Evolutionary conservation across 2,797 vertebrate species (phyloP).

Genomic region (Scolopax bukidnonensis): DNA sequence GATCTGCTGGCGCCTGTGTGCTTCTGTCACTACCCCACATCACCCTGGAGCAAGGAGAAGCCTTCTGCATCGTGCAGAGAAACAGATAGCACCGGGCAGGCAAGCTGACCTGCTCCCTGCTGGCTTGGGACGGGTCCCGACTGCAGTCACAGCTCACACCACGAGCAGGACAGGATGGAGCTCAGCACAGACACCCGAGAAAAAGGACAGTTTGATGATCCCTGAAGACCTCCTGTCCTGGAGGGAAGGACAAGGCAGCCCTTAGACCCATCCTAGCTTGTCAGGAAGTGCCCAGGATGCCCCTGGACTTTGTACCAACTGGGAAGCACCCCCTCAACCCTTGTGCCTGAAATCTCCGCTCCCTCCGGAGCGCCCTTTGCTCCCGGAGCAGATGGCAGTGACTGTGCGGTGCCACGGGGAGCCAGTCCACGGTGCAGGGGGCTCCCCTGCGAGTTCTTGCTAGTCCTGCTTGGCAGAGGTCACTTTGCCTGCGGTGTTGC

Average conservation of each 20-base stretch:
- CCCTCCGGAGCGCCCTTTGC: background rate
- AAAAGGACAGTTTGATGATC: background rate
- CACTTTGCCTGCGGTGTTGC: background rate
- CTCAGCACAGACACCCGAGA: background rate
- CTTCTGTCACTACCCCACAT: background rate
- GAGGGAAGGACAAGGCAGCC: background rate
- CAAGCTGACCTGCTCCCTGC: background rate
- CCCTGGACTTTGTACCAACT: background rate
- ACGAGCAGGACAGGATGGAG: background rate
- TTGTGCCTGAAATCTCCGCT: background rate
- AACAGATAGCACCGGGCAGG: background rate
- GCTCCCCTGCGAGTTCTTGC: background rate
- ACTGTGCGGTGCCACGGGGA: background rate
- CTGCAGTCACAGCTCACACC: background rate
- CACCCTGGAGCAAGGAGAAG: background rate
- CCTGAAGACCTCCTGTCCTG: background rate
- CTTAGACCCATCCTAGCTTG: background rate
- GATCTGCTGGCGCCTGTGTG: background rate
- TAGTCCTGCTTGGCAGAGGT: background rate
- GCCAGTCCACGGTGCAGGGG: fast-evolving
- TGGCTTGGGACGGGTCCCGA: background rate
- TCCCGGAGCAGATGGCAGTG: background rate
- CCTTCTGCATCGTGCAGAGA: background rate
- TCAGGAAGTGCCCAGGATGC: background rate
- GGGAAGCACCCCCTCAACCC: background rate